Conservation (phyloP, 2,113 vertebrate species). For the Nicator chloris region DNA sequence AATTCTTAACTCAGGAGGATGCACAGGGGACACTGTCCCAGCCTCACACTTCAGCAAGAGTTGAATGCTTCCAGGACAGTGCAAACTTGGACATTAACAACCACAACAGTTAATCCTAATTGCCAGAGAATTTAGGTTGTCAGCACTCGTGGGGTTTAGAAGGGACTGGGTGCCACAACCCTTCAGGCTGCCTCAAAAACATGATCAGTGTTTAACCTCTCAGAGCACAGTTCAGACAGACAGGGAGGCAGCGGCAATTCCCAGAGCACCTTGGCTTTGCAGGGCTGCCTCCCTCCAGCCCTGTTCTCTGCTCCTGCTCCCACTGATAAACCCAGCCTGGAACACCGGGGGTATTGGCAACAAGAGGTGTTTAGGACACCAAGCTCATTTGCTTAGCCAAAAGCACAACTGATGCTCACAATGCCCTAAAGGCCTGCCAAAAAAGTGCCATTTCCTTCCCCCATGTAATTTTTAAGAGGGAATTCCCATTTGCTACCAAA, state of each 20-base stretch:
- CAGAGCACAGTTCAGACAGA: not conserved
- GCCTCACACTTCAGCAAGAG: too few relatives aligned
- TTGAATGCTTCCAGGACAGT: not conserved
- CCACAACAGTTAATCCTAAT: not conserved
- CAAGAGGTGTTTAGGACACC: not conserved
- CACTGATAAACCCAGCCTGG: not conserved
- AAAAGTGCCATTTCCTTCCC: accelerated
- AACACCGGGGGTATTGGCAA: not conserved
- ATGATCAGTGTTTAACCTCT: accelerated
- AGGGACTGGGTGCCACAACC: not conserved
- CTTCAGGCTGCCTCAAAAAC: not conserved
- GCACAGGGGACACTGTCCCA: too few relatives aligned
- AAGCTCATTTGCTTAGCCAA: not conserved
- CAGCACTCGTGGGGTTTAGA: not conserved
- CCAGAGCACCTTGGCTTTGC: not conserved
- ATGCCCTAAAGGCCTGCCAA: not conserved
- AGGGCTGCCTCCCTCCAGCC: not conserved
- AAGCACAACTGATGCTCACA: not conserved
- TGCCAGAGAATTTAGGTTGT: not conserved
- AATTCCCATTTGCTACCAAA: not conserved
- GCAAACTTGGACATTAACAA: not conserved
- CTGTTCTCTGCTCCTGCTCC: not conserved
- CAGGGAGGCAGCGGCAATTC: not conserved
- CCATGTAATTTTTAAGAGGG: not conserved
- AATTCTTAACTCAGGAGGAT: not conserved